A percentile compares a stretch with the other conserved stretches of the same genome.
These are phyloP conservation scores for Nudaria mundana DNA, from an alignment of 2,888 invertebrate genomes.

Conservation along the genomic window DNA sequence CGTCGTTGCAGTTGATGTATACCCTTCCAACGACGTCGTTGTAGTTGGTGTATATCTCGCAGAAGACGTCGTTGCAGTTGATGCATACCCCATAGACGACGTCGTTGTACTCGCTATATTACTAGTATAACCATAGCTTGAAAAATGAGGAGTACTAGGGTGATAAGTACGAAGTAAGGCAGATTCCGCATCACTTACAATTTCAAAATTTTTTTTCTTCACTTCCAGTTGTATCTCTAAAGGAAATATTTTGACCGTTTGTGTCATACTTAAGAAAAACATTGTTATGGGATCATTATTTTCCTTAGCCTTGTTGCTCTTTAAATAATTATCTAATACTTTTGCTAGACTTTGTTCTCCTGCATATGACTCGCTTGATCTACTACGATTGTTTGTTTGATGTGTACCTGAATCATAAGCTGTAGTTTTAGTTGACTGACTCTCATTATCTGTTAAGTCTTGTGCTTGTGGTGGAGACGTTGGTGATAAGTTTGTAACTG, in stretches of 20 bases:
- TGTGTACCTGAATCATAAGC: slow-evolving; percentile 13
- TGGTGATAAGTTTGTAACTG: slow-evolving; percentile 14
- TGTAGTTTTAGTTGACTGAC: slow-evolving; percentile 14
- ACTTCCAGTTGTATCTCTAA: slow-evolving; percentile 10
- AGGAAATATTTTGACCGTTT: slow-evolving; percentile 12
- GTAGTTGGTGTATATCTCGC: no score
- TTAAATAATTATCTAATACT: slow-evolving; percentile 15
- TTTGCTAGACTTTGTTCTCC: slow-evolving; percentile 15
- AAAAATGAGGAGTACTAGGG: slow-evolving; percentile 15
- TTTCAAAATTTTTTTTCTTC: slow-evolving; percentile 8
- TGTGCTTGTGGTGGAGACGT: slow-evolving; percentile 13
- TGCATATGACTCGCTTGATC: slow-evolving; percentile 11
- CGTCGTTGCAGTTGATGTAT: no score
- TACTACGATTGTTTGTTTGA: slow-evolving; percentile 11
- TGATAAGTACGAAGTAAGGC: slow-evolving; percentile 15
- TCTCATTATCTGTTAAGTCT: slow-evolving; percentile 13
- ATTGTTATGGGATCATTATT: slow-evolving; percentile 15
- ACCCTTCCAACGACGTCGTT: no score
- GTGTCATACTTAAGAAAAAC: slow-evolving; percentile 14
- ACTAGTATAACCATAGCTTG: slow-evolving; percentile 13
- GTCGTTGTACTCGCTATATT: slow-evolving; percentile 15
- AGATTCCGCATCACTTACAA: slow-evolving; percentile 13
- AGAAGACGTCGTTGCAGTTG: no score
- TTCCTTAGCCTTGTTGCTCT: slow-evolving; percentile 15
- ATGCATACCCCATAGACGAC: slow-evolving; percentile 10